These are phyloP conservation scores for Dysmachus trigonus DNA, from an alignment of 2,888 invertebrate genomes.

Conservation along the genomic window DNA sequence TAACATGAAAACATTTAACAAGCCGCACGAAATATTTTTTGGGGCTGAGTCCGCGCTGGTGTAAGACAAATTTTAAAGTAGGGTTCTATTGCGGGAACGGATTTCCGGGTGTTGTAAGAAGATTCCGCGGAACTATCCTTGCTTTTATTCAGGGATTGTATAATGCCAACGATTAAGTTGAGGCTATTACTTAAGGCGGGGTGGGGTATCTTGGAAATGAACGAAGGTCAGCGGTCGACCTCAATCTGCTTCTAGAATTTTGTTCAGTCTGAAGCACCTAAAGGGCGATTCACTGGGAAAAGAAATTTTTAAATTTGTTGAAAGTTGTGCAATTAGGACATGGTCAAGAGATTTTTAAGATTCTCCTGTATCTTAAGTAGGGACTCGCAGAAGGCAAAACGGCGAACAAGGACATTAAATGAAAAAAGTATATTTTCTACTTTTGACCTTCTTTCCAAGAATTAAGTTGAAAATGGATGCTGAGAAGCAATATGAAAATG, in stretches of 20 bases:
- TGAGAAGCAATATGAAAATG: neutral
- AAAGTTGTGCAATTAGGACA: neutral
- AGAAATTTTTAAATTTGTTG: neutral
- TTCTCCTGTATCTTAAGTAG: neutral
- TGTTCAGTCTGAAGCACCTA: neutral
- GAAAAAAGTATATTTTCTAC: neutral
- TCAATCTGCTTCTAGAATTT: neutral
- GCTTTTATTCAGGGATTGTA: neutral
- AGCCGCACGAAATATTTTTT: neutral
- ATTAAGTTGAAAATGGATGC: neutral
- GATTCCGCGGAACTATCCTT: neutral
- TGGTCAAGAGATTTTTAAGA: neutral
- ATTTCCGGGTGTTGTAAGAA: neutral
- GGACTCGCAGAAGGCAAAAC: neutral
- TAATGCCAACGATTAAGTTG: slow-evolving; percentile 6
- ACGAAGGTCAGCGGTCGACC: slow-evolving; percentile 4
- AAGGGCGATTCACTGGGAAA: neutral
- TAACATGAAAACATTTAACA: slow-evolving; percentile 41
- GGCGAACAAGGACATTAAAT: neutral
- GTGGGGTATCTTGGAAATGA: neutral
- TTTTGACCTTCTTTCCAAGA: neutral
- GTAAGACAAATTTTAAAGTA: slow-evolving; percentile 22
- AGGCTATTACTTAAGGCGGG: neutral
- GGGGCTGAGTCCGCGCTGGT: neutral
- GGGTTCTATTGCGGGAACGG: neutral